Conservation (phyloP, 2,797 vertebrate genomes). For the Bradypus variegatus region DNA sequence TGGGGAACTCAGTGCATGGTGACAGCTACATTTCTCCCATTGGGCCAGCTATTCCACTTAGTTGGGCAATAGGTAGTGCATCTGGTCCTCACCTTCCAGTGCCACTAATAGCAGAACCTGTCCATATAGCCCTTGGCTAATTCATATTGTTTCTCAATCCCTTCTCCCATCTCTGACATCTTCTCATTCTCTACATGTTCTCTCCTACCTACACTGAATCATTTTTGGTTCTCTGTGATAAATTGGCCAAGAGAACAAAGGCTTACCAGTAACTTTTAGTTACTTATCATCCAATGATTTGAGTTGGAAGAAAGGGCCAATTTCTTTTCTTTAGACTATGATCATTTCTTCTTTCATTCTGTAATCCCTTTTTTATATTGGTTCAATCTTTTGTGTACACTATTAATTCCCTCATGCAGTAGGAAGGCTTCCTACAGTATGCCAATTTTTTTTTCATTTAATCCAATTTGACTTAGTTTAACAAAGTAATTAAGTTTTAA, state of each 20-base stretch:
- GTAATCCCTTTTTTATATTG: neutral
- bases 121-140: neutral
- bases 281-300: neutral
- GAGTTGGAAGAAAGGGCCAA: neutral
- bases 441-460: neutral
- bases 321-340: neutral
- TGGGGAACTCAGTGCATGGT: neutral
- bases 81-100: neutral
- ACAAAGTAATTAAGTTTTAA: slow-evolving; percentile 16
- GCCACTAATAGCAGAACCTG: neutral
- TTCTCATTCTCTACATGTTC: neutral
- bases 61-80: neutral
- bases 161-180: neutral
- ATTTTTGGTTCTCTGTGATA: neutral
- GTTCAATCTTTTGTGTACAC: neutral
- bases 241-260: neutral
- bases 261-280: neutral
- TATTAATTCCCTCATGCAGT: slow-evolving; percentile 11
- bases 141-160: neutral
- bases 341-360: neutral
- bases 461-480: slow-evolving; percentile 22
- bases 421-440: slow-evolving; percentile 4
- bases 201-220: neutral
- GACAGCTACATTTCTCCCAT: neutral
- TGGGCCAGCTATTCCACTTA: neutral